These are phyloP conservation scores for Hoplostethus atlanticus DNA, from an alignment of 2,797 vertebrate genomes.

Conservation along the genomic window DNA sequence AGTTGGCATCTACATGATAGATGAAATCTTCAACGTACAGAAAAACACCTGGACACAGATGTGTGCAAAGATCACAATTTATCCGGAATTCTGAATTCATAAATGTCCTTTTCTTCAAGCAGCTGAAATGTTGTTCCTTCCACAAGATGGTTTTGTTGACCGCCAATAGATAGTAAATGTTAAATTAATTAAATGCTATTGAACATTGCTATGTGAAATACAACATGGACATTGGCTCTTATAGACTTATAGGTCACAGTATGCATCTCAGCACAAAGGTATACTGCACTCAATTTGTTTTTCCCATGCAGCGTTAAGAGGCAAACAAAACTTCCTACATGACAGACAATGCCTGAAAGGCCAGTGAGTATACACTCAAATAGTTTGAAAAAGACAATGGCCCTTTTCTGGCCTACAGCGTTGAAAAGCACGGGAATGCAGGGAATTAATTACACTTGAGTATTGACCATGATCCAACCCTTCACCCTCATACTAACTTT, in stretches of 20 bases:
- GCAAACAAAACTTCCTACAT: not conserved
- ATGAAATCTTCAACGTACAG: not conserved
- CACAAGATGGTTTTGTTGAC: constrained; percentile 1
- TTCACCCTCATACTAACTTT: not conserved
- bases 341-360: not conserved
- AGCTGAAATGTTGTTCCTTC: constrained; percentile 15
- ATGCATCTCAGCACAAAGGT: not conserved
- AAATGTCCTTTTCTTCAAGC: constrained; percentile 8
- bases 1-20: constrained; percentile 5
- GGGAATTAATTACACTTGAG: constrained; percentile 42
- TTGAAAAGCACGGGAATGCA: constrained; percentile 67
- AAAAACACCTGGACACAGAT: not conserved
- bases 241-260: not conserved
- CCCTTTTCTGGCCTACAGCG: constrained; percentile 34
- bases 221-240: not conserved
- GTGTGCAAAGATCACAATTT: constrained; percentile 7
- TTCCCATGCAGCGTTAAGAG: constrained; percentile 2
- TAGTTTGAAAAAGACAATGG: not conserved
- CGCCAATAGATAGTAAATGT: not conserved
- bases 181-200: constrained; percentile 25
- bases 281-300: too few relatives aligned
- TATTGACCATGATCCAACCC: constrained; percentile 16
- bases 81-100: constrained; percentile 17
- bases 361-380: constrained; percentile 32
- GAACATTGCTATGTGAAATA: constrained; percentile 7